These are phyloP conservation scores for Musca vetustissima DNA, from an alignment of 1,140 invertebrate species.

Conservation along the genomic window DNA sequence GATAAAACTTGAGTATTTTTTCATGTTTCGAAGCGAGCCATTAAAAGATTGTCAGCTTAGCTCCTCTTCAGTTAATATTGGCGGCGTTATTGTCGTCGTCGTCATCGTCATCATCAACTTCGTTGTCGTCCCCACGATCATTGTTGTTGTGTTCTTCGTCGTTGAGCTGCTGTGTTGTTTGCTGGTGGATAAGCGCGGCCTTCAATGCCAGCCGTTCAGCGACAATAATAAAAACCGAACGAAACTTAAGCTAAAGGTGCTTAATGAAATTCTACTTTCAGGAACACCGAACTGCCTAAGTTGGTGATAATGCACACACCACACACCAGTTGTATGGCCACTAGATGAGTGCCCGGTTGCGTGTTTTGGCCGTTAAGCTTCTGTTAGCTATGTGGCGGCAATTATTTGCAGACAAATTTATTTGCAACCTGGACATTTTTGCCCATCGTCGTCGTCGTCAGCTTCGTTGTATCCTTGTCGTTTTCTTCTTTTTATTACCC, in stretches of 20 bases:
- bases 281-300: background rate
- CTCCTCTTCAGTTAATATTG: background rate
- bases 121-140: background rate
- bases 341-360: background rate
- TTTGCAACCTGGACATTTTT: conserved; percentile 34
- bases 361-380: conserved; percentile 22
- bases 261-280: conserved; percentile 16
- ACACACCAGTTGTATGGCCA: background rate
- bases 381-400: conserved; percentile 37
- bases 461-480: background rate
- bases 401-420: conserved; percentile 56
- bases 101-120: conserved; percentile 9
- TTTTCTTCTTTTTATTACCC: background rate
- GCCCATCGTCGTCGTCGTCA: background rate
- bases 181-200: conserved; percentile 22
- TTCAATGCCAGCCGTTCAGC: background rate
- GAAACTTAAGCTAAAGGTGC: conserved; percentile 20
- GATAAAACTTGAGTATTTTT: conserved; percentile 57
- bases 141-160: background rate
- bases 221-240: conserved; percentile 20
- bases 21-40: conserved; percentile 56
- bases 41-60: conserved; percentile 54
- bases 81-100: too few relatives aligned
- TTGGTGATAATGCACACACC: conserved; percentile 7
- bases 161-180: background rate